Conservation (phyloP, 2,888 invertebrate genomes). For the Myopa testacea region DNA sequence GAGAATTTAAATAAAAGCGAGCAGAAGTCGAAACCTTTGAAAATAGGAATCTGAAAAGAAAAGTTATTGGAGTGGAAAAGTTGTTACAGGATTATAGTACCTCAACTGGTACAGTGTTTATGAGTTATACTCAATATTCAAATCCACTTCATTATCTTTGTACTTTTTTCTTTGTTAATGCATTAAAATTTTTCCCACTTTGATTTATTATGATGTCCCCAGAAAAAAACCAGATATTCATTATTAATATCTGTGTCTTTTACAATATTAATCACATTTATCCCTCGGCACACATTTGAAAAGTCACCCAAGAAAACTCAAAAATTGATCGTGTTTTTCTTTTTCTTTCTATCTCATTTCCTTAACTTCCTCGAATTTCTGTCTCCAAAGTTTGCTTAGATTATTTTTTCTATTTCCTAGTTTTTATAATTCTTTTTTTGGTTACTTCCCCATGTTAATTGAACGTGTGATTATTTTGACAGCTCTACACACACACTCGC, state of each 20-base stretch:
- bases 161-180: background rate
- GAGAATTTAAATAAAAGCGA: no score
- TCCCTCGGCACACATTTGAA: background rate
- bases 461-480: slow-evolving; percentile 64
- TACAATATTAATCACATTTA: background rate
- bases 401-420: no score
- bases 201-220: background rate
- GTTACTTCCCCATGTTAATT: slow-evolving; percentile 55
- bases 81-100: no score
- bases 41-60: no score
- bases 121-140: no score
- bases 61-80: no score
- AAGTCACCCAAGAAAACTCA: background rate
- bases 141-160: no score
- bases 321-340: background rate
- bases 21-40: no score
- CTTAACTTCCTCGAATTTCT: no score
- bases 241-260: background rate
- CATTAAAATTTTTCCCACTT: background rate
- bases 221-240: background rate
- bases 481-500: slow-evolving; percentile 44
- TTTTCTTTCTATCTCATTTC: background rate
- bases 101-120: no score
- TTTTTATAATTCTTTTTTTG: no score
- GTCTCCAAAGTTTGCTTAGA: no score